A percentile compares a stretch with the other conserved stretches of the same genome.
These are phyloP conservation scores for Cheirogaleus medius DNA, from an alignment of 2,113 vertebrate genomes.

Conservation along the genomic window DNA sequence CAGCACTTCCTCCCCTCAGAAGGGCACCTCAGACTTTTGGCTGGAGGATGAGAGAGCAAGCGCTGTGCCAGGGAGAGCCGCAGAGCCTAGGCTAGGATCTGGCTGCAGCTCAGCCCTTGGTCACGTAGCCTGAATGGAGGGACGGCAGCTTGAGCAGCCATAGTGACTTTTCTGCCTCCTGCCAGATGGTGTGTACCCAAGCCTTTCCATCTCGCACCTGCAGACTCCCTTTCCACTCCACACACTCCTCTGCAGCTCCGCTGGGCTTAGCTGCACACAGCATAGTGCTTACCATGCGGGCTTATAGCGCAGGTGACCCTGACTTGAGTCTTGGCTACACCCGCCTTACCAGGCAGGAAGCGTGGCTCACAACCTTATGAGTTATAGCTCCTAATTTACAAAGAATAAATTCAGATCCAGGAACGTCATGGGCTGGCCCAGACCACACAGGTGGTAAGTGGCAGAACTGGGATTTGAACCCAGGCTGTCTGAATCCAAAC, in stretches of 20 bases:
- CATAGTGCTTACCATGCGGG: background rate
- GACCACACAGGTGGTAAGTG: background rate
- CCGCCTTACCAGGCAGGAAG: background rate
- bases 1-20: background rate
- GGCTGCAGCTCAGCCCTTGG: background rate
- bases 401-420: background rate
- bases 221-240: background rate
- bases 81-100: background rate
- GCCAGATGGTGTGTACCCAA: background rate
- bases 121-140: background rate
- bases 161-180: background rate
- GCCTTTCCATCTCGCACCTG: background rate
- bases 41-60: background rate
- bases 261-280: background rate
- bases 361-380: background rate
- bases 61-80: background rate
- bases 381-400: background rate
- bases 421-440: background rate
- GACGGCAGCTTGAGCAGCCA: background rate
- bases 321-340: background rate
- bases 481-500: background rate
- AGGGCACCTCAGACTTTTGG: slow-evolving; percentile 9
- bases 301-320: background rate
- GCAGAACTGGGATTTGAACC: background rate
- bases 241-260: background rate